phyloP scores from a whole-genome alignment of 1,140 invertebrate genomes.

The Leptoteleia sp. region DNA sequence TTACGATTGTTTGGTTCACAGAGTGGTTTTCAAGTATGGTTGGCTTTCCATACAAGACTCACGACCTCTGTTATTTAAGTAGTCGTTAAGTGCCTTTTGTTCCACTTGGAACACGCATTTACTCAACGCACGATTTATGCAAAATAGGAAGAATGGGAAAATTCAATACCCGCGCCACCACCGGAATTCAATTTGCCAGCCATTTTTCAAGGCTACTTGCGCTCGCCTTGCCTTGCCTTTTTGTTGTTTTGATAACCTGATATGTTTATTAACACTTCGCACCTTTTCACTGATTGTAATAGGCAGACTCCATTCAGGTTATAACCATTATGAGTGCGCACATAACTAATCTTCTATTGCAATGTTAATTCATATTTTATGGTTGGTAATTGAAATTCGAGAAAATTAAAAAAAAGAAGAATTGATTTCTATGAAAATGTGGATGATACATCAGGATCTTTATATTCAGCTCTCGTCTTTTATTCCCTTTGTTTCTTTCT shows the following conservation, averaged over 20 bases:
- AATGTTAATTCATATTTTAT: no score
- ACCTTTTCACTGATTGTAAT: no score
- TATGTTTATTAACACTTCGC: conserved; percentile 41
- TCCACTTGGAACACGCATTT: conserved; percentile 58
- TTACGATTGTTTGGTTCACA: conserved; percentile 63
- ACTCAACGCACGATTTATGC: conserved; percentile 50
- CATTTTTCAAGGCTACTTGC: conserved; percentile 39
- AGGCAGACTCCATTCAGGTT: no score
- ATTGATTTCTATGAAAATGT: no score
- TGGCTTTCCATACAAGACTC: conserved; percentile 59
- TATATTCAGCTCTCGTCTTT: no score
- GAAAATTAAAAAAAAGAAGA: no score
- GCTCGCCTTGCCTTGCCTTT: conserved; percentile 4
- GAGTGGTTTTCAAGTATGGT: conserved; percentile 43
- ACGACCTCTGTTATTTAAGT: conserved; percentile 60
- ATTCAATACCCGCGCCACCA: conserved; percentile 26
- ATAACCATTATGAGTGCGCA: no score
- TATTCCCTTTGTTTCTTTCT: no score
- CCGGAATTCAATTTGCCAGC: conserved; percentile 34
- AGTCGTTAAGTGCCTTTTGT: conserved; percentile 64
- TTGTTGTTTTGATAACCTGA: conserved; percentile 17
- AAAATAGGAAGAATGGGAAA: conserved; percentile 53
- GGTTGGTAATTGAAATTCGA: no score
- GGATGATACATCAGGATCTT: no score
- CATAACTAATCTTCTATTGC: no score